Evolutionary conservation across 2,888 invertebrate genomes (phyloP), one percentile per base, ranked within the genome.

Genomic region (Rotaria magnacalcarata): DNA sequence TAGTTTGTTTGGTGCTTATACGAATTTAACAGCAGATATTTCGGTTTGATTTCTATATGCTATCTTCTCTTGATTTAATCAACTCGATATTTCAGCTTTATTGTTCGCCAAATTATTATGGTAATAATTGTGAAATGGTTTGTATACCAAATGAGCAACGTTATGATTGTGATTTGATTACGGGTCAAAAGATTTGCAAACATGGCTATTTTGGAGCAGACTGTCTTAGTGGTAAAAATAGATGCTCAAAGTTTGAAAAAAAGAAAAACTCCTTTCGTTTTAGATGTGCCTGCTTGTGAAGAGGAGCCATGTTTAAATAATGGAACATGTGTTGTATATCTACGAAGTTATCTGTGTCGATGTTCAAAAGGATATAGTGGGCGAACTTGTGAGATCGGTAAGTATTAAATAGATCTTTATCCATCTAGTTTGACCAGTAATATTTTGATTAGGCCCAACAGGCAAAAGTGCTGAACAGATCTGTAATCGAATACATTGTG

Each of bases 351-450:
- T 84, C 16, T 58, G 24, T 87, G 87, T 54, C 85, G 60, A 74
- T 87, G 87, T 84, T 52, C n/a, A 5, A 84, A 85, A 27, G 87
- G 87, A 19, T 87, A 85, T 84, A 60, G 56, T n/a, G 87, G 87
- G 34, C 80, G 74, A 74, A 84, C 84, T 27, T 87, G 87, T 47
- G 85, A 87, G 67, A 84, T 56, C 54, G 84, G 86, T 84, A 86
- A 75, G 43, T 16, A 67, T 6, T 34, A 1, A 34, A 34, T 67
- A 16, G 4, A 67, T 60, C 0, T 67, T 67, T 34, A 1, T 16
- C 0, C 34, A 34, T 67, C 2, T 16, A 67, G 6, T 34, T 67
- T 34, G 5, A 34, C 16, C 0, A 19, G 14, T 27, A 10, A 7
- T 16, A 4, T 16, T 67, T 67, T 16, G 0, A 4, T 34, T 80